Conservation (phyloP, 1,140 invertebrate species). For the Drosophila willistoni region DNA sequence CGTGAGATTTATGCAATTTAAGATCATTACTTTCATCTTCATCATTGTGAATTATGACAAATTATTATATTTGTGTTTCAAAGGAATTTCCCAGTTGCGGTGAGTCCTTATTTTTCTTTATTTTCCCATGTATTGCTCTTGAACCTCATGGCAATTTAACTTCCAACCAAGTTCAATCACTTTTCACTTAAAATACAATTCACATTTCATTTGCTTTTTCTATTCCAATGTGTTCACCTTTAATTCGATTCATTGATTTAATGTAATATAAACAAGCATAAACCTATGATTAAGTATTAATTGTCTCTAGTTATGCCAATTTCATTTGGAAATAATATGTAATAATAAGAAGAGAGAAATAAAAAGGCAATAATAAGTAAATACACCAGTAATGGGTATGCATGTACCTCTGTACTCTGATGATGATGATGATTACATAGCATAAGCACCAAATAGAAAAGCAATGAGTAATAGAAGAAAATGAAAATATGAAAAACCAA, state of each 20-base stretch:
- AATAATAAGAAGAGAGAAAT: not conserved
- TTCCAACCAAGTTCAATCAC: not conserved
- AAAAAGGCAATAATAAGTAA: not conserved
- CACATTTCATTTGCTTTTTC: not conserved
- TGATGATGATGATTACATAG: constrained; percentile 8
- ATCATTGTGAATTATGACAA: too few relatives aligned
- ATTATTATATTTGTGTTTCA: too few relatives aligned
- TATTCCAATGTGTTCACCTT: not conserved
- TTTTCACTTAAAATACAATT: constrained; percentile 4
- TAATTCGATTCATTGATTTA: not conserved
- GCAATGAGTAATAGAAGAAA: not conserved
- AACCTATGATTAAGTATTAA: constrained; percentile 5
- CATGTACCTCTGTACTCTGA: not conserved
- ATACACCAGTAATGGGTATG: not conserved
- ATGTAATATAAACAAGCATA: not conserved
- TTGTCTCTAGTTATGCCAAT: constrained; percentile 4
- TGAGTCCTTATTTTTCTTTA: not conserved
- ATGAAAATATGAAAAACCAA: constrained; percentile 5
- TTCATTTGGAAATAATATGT: constrained; percentile 6
- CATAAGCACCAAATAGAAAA: not conserved
- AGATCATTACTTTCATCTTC: too few relatives aligned
- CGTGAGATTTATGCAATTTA: too few relatives aligned
- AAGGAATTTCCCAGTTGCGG: not conserved
- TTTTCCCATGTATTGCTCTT: not conserved
- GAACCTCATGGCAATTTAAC: not conserved